Base-by-base conservation (phyloP, 2,888 invertebrate genomes). In the Agrochola macilenta region DNA sequence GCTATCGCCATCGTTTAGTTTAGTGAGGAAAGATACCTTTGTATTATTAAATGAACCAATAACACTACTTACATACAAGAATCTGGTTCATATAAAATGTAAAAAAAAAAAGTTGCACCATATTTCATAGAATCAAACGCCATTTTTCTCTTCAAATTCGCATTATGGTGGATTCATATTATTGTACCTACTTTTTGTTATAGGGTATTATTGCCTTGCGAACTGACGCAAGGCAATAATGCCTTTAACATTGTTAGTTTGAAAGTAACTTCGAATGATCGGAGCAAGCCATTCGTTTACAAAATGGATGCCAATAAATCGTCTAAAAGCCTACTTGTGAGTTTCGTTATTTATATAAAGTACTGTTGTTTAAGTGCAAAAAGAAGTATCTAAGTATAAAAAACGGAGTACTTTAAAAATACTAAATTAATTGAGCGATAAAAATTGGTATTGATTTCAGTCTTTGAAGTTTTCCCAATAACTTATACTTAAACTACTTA, bases 221-320 rank as follows among this genome's bases (percentile, higher is more conserved):
- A 39, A 79, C 61, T 23, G 26, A 68, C 12, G 57, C 35, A 70
- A 68, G 12, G 57, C 35, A 70, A 70, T 73, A 80, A 76, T 61
- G 43, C 49, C 17, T 57, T 26, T 68, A 74, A 77, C 17, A 60
- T 35, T 70, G 60, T 52, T 69, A 14, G 23, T 64, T 81, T 43
- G 8, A 39, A 64, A 49, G 49, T 58, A 74, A 76, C 76, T 43
- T 82, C 49, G 23, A 82, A 65, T 82, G 78, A 78, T 77, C 66
- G 35, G 73, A 78, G 61, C 35, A 64, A 74, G 79, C 74, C 66
- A 86, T 83, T 79, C 75, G 35, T 78, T 82, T 46, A 30, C 52
- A 63, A n/a, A 83, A 86, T 79, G 61, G 66, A 77, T 73, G 39
- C 61, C 73, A 69, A 83, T 86, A 88, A 82, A 88, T 85, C 49